Conservation (phyloP, 2,113 vertebrate genomes). For the Ochotona curzoniae region DNA sequence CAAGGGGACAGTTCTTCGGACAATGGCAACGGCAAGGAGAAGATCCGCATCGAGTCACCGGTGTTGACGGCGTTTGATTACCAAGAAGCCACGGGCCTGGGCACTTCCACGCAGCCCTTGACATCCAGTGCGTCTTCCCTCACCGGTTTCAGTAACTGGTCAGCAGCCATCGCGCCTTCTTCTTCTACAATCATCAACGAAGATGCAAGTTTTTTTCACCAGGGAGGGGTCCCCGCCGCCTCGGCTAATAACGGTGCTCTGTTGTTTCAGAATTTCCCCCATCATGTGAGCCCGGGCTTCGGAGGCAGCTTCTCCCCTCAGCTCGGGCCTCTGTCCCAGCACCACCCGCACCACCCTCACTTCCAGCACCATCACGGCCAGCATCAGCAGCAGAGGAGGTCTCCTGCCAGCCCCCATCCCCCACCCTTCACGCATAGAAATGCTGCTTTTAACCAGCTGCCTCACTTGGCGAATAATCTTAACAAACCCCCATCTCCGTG, state of each 20-base stretch:
- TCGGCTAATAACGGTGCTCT: conserved; percentile 96
- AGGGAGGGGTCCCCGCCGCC: conserved; percentile 92
- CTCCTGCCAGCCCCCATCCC: conserved; percentile 96
- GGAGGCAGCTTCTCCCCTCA: conserved; percentile 98
- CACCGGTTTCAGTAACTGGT: conserved; percentile 99
- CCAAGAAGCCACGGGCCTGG: conserved; percentile 95
- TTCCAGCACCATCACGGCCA: conserved; percentile 98
- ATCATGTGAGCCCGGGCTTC: conserved; percentile 96
- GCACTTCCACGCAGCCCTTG: conserved; percentile 93
- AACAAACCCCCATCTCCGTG: conserved; percentile 98
- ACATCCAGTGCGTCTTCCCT: conserved; percentile 96
- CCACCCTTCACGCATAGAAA: conserved; percentile 96
- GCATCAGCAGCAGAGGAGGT: conserved; percentile 97
- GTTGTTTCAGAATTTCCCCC: conserved; percentile 99
- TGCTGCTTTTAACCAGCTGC: conserved; percentile 97
- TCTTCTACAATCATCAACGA: conserved; percentile 97
- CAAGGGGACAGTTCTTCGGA: conserved; percentile 94
- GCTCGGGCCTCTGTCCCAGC: conserved; percentile 97
- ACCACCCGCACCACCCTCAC: conserved; percentile 96
- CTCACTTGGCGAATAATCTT: conserved; percentile 96
- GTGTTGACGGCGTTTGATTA: conserved; percentile 97
- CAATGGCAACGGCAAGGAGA: conserved; percentile 93
- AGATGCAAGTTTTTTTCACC: conserved; percentile 97
- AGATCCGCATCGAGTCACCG: conserved; percentile 96
- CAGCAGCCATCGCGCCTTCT: conserved; percentile 95